Percentiles rank a stretch among this genome's conserved stretches.
These are phyloP conservation scores for Sarcophaga subvicina DNA, from an alignment of 2,888 invertebrate species.

Conservation along the genomic window DNA sequence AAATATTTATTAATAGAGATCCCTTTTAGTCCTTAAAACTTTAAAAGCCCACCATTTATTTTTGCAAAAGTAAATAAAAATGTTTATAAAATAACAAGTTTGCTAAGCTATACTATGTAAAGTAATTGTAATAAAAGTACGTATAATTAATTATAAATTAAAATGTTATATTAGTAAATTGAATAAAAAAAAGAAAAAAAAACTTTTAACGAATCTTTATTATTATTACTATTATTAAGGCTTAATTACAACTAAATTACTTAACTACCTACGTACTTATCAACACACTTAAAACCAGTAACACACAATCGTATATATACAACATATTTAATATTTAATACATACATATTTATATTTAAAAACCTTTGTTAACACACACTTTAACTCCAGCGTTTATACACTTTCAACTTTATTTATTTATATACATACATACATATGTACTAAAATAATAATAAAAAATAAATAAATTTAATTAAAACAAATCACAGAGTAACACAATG, in stretches of 20 bases:
- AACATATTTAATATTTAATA: background rate
- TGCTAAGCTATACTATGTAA: conserved; percentile 54
- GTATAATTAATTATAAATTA: background rate
- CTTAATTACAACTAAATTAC: conserved; percentile 17
- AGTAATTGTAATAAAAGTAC: background rate
- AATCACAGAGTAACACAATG: background rate
- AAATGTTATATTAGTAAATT: background rate
- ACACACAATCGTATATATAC: background rate
- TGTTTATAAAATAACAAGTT: conserved; percentile 22
- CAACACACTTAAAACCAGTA: background rate
- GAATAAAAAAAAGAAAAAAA: background rate
- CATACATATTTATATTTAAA: background rate
- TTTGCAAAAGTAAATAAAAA: conserved; percentile 52
- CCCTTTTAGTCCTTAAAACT: background rate
- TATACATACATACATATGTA: conserved; percentile 38
- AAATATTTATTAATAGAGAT: conserved; percentile 6
- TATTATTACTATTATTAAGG: conserved; percentile 33
- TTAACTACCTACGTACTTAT: background rate
- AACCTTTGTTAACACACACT: background rate
- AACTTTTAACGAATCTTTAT: conserved; percentile 19
- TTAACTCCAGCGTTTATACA: background rate
- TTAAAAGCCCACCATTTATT: conserved; percentile 60
- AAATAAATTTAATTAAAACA: background rate
- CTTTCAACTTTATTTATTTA: background rate
- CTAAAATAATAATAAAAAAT: background rate